Percentiles rank a stretch among this genome's conserved stretches.
These are phyloP conservation scores for Dicaeum eximium DNA, from an alignment of 2,113 vertebrate species.

Conservation along the genomic window DNA sequence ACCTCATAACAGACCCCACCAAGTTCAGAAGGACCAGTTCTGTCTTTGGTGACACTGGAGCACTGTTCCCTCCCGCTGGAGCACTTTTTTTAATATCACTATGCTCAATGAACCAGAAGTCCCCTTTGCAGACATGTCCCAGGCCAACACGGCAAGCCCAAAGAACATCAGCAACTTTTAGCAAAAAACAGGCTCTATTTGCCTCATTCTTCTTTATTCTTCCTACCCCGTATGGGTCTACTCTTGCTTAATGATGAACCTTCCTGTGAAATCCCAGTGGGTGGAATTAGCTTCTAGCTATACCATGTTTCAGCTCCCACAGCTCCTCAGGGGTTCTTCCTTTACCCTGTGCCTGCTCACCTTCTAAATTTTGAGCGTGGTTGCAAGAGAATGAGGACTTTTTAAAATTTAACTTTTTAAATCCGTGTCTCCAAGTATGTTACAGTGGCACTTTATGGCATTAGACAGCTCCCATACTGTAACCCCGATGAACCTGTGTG, in stretches of 20 bases:
- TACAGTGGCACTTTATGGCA: background rate
- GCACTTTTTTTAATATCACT: background rate
- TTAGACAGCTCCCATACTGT: background rate
- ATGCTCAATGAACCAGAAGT: background rate
- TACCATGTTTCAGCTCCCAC: background rate
- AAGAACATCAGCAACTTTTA: background rate
- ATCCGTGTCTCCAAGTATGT: background rate
- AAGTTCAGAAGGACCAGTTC: background rate
- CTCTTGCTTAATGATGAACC: background rate
- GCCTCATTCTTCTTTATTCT: background rate
- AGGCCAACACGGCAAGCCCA: background rate
- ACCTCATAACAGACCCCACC: accelerated
- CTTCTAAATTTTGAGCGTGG: background rate
- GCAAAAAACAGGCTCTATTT: background rate
- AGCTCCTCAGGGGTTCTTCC: background rate
- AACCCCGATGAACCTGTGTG: background rate
- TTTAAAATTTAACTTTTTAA: background rate
- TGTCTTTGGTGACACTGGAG: background rate
- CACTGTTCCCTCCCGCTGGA: background rate
- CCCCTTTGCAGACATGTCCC: background rate
- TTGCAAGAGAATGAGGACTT: background rate
- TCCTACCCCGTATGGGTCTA: background rate
- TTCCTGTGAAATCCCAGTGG: background rate
- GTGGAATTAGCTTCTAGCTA: background rate
- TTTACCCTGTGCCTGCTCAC: background rate